A percentile compares a stretch with the other conserved stretches of the same genome.
phyloP scores from a whole-genome alignment of 2,888 invertebrate species.

The Zaprionus bogoriensis region DNA sequence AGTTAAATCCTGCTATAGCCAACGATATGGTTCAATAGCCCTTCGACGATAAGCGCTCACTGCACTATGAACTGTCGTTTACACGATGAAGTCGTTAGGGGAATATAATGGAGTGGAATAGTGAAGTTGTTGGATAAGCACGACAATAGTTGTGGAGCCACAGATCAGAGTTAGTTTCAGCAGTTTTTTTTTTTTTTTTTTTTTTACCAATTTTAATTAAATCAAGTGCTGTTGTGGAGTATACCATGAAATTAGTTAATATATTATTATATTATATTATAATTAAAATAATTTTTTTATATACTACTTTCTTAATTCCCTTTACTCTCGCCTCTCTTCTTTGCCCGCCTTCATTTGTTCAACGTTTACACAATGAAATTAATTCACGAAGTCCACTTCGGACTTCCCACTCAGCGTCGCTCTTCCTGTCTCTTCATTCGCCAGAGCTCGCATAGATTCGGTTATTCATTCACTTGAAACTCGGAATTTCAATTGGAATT shows the following conservation, averaged over 20 bases:
- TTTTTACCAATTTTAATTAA: too few species aligned
- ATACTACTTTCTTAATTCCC: not conserved
- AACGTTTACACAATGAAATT: constrained; percentile 2
- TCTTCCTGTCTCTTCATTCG: not conserved
- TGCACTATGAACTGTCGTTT: not conserved
- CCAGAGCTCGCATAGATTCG: not conserved
- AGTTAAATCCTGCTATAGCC: not conserved
- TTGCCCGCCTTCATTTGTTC: too few species aligned
- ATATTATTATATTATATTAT: too few species aligned
- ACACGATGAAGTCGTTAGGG: not conserved
- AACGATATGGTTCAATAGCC: constrained; percentile 13
- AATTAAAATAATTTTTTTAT: too few species aligned
- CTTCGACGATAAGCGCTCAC: constrained; percentile 6
- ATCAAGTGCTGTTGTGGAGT: too few species aligned
- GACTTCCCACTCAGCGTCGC: not conserved
- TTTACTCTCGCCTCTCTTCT: too few species aligned
- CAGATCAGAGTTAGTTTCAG: not conserved
- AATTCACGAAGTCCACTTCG: not conserved
- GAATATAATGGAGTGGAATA: too few species aligned
- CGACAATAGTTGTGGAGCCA: not conserved
- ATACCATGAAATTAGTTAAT: too few species aligned
- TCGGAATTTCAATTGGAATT: constrained; percentile 20
- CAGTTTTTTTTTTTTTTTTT: not conserved
- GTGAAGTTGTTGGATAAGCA: not conserved
- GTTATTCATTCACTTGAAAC: constrained; percentile 1